phyloP scores from a whole-genome alignment of 2,888 invertebrate genomes.

The Arctia plantaginis region DNA sequence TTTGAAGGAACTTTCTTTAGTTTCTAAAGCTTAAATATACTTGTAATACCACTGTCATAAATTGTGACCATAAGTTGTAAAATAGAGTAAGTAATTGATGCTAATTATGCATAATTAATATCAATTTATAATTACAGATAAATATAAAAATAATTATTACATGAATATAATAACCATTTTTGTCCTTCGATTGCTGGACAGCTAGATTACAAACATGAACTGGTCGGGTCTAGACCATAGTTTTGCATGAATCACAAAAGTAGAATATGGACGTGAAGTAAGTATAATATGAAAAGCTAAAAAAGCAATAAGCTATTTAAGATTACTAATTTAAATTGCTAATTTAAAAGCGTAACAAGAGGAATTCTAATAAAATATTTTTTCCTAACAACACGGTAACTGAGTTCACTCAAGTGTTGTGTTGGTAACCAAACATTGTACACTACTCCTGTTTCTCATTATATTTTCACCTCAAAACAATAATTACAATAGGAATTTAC shows the following conservation, averaged over 20 bases:
- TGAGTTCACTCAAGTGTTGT: conserved; percentile 47
- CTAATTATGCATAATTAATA: too few species aligned
- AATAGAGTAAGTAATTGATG: too few species aligned
- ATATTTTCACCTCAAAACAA: conserved; percentile 2
- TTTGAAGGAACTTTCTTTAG: background rate
- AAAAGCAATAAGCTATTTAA: background rate
- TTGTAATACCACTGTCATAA: too few species aligned
- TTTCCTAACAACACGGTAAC: conserved; percentile 11
- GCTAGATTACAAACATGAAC: background rate
- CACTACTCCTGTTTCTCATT: conserved; percentile 19
- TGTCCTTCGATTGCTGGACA: too few species aligned
- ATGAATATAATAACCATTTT: too few species aligned
- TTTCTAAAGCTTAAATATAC: background rate
- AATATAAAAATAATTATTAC: too few species aligned
- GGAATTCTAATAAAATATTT: conserved; percentile 5
- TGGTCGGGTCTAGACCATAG: background rate
- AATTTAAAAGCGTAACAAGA: conserved; percentile 20
- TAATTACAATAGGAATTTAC: background rate
- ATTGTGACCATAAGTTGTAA: too few species aligned
- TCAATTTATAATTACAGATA: too few species aligned
- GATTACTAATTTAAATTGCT: background rate
- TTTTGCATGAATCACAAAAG: background rate
- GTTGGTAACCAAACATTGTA: conserved; percentile 32
- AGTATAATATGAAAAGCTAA: too few species aligned
- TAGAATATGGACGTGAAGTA: too few species aligned